Evolutionary conservation across 92 coral and sea anemone genomes (phyloP).

Genomic region (Bergia sp.): DNA sequence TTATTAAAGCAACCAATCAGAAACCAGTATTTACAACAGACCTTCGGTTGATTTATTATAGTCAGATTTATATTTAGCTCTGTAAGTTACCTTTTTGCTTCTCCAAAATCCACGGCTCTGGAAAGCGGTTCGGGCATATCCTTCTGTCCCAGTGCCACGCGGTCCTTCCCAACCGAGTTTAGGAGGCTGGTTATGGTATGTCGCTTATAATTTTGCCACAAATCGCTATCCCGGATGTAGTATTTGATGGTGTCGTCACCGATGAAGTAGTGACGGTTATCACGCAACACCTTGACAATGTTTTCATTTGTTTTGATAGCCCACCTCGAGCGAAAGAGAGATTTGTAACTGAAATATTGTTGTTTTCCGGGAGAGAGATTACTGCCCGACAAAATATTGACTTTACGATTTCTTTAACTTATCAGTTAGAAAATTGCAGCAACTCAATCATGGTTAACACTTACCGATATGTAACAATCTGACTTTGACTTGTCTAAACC

Average conservation of each 20-base stretch:
- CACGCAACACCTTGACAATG: constrained; percentile 73
- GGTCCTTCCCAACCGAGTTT: constrained; percentile 59
- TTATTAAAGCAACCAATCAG: too few relatives aligned
- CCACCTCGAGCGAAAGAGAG: constrained; percentile 65
- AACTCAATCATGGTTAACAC: too few relatives aligned
- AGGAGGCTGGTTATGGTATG: constrained; percentile 72
- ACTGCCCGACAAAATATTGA: too few relatives aligned
- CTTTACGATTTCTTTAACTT: too few relatives aligned
- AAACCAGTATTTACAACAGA: too few relatives aligned
- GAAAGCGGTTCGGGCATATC: constrained; percentile 67
- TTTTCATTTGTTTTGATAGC: constrained; percentile 85
- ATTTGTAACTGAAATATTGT: background rate
- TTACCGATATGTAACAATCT: too few relatives aligned
- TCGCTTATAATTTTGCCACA: constrained; percentile 97
- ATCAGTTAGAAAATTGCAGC: too few relatives aligned
- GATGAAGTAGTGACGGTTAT: constrained; percentile 74
- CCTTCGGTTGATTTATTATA: too few relatives aligned
- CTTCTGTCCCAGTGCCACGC: constrained; percentile 54
- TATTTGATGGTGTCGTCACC: constrained; percentile 77
- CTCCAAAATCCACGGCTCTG: constrained; percentile 80
- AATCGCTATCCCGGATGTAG: constrained; percentile 87
- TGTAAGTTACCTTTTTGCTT: constrained; percentile 70
- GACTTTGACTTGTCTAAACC: too few relatives aligned
- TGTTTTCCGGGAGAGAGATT: too few relatives aligned
- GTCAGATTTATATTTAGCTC: too few relatives aligned